Conservation (phyloP, 2,797 vertebrate genomes). For the Aplochiton taeniatus region DNA sequence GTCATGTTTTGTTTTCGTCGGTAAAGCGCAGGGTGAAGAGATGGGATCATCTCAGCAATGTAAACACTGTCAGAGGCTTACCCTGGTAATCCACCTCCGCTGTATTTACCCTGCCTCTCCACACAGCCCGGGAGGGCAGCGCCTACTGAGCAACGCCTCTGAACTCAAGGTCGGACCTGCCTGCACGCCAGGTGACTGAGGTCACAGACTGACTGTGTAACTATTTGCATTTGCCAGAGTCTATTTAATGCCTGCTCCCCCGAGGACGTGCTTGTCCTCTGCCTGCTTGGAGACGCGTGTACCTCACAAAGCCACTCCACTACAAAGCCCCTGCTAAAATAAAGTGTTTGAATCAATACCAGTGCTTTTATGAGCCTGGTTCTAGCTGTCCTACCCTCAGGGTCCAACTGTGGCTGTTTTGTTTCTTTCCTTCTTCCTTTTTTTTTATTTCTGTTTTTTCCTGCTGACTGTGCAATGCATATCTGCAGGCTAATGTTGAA, state of each 20-base stretch:
- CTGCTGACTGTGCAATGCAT: no score
- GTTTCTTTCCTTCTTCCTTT: background rate
- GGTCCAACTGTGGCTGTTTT: constrained; percentile 11
- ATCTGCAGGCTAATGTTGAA: no score
- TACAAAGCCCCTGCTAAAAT: constrained; percentile 41
- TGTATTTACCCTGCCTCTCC: constrained; percentile 52
- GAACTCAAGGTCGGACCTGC: constrained; percentile 56
- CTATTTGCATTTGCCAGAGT: constrained; percentile 59
- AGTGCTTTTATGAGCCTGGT: constrained; percentile 14
- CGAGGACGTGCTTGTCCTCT: constrained; percentile 42
- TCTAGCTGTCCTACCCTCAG: constrained; percentile 18
- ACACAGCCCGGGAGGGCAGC: constrained; percentile 20
- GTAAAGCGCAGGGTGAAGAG: constrained; percentile 16
- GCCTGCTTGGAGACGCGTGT: constrained; percentile 30
- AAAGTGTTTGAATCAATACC: constrained; percentile 62
- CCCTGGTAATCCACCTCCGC: constrained; percentile 52
- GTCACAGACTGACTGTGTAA: constrained; percentile 54
- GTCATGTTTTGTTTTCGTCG: constrained; percentile 39
- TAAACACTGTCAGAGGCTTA: constrained; percentile 61
- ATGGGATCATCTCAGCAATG: constrained; percentile 46
- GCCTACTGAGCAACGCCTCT: constrained; percentile 30
- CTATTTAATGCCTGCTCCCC: constrained; percentile 38
- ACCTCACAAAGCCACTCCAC: constrained; percentile 56
- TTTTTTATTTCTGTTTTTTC: no score
- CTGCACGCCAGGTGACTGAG: constrained; percentile 14